A percentile compares a stretch with the other conserved stretches of the same genome.
Evolutionary conservation across 2,113 vertebrate genomes (phyloP).

Genomic region (Neofelis nebulosa): DNA sequence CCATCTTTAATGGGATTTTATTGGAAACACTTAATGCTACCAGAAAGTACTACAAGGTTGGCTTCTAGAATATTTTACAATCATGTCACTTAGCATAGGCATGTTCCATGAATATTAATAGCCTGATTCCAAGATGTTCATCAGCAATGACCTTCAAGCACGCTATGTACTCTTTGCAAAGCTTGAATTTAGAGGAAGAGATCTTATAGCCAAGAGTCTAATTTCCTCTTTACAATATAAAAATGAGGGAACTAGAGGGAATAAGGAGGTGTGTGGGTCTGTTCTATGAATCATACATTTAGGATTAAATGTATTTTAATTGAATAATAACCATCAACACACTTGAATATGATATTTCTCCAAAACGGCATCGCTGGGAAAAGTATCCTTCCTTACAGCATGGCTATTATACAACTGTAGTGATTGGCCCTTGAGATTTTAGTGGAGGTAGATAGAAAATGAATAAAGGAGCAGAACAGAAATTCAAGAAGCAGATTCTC

Average conservation of each 20-base stretch:
- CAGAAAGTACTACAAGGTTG: conserved; percentile 36
- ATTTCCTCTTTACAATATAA: conserved; percentile 49
- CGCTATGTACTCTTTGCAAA: conserved; percentile 55
- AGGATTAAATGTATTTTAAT: conserved; percentile 36
- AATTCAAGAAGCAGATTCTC: neutral
- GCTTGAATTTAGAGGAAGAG: conserved; percentile 53
- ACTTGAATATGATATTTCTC: conserved; percentile 28
- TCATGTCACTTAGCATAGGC: conserved; percentile 68
- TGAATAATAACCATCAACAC: neutral
- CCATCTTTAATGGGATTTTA: conserved; percentile 62
- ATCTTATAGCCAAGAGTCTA: neutral
- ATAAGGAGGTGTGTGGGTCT: neutral
- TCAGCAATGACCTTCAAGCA: conserved; percentile 71
- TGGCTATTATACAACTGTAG: neutral
- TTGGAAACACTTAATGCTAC: conserved; percentile 66
- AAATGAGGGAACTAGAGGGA: neutral
- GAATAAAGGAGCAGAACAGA: neutral
- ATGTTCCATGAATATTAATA: conserved; percentile 72
- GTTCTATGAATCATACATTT: neutral
- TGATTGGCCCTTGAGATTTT: neutral
- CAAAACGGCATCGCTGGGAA: neutral
- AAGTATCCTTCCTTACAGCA: neutral
- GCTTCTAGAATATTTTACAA: conserved; percentile 62
- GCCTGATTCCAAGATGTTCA: conserved; percentile 61
- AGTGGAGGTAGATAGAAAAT: neutral